Percentiles rank a stretch among this genome's conserved stretches.
Conservation (phyloP, 2,113 vertebrate species). For the Phrynosoma blainvillii region DNA sequence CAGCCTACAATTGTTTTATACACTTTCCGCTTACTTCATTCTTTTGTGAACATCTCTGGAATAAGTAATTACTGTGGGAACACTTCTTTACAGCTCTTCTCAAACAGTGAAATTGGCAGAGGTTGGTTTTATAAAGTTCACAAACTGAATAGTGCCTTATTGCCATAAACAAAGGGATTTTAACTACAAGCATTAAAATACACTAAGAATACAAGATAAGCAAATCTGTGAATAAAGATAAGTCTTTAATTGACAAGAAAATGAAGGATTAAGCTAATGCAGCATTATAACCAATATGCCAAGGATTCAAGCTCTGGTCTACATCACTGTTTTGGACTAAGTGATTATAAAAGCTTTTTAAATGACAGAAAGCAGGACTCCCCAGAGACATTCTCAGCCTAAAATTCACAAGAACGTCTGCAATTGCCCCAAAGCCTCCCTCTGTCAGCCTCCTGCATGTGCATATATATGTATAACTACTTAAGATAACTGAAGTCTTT, state of each 20-base stretch:
- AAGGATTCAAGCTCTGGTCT: constrained; percentile 75
- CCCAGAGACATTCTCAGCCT: constrained; percentile 71
- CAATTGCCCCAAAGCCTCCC: constrained; percentile 52
- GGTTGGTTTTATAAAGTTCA: constrained; percentile 84
- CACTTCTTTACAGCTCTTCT: constrained; percentile 84
- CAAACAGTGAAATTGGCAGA: constrained; percentile 85
- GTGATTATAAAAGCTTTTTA: constrained; percentile 75
- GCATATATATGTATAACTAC: constrained; percentile 67
- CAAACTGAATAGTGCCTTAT: constrained; percentile 84
- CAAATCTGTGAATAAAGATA: constrained; percentile 84
- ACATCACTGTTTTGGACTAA: constrained; percentile 74
- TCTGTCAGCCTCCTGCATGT: constrained; percentile 49
- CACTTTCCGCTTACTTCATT: constrained; percentile 81
- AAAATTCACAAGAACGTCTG: constrained; percentile 68
- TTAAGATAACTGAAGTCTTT: constrained; percentile 73
- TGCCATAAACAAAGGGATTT: constrained; percentile 83
- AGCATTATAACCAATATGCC: constrained; percentile 77
- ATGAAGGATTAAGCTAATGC: constrained; percentile 83
- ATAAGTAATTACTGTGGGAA: constrained; percentile 87
- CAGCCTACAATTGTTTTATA: constrained; percentile 77
- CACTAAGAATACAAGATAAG: constrained; percentile 81
- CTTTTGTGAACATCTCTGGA: constrained; percentile 82
- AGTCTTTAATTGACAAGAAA: constrained; percentile 85
- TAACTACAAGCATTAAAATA: constrained; percentile 85
- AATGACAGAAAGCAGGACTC: constrained; percentile 72